Evolutionary conservation across 2,888 invertebrate species (phyloP).

Genomic region (Lithophane semibrunnea): DNA sequence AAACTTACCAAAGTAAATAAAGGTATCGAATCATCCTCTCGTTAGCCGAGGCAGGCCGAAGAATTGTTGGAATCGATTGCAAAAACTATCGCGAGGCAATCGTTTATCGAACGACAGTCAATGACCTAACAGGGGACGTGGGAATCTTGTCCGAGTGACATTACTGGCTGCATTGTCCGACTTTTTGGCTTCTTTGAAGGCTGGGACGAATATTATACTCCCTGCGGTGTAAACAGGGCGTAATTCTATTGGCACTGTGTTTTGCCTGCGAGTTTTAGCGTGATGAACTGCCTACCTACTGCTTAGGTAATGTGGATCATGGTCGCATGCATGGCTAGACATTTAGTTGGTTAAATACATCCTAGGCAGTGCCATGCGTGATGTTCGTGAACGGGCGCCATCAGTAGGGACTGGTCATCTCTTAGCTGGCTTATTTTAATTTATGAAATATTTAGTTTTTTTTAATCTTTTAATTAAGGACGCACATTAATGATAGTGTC

Average conservation of each 20-base stretch:
- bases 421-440: too few relatives aligned
- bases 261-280: too few relatives aligned
- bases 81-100: slow-evolving; percentile 80
- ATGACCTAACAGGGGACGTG: slow-evolving; percentile 83
- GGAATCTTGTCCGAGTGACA: slow-evolving; percentile 82
- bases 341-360: too few relatives aligned
- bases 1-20: slow-evolving; percentile 35
- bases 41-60: slow-evolving; percentile 79
- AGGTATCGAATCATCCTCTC: slow-evolving; percentile 67
- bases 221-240: slow-evolving; percentile 36
- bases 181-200: slow-evolving; percentile 57
- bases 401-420: too few relatives aligned
- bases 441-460: too few relatives aligned
- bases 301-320: not conserved
- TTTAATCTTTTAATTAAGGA: too few relatives aligned
- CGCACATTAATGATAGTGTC: too few relatives aligned
- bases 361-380: too few relatives aligned
- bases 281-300: not conserved
- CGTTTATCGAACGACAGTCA: slow-evolving; percentile 79
- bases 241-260: slow-evolving; percentile 10
- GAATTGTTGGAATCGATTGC: slow-evolving; percentile 79
- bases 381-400: too few relatives aligned
- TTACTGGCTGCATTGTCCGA: slow-evolving; percentile 68
- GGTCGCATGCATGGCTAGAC: too few relatives aligned
- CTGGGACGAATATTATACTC: slow-evolving; percentile 39